Evolutionary conservation across 2,113 vertebrate species (phyloP).

Genomic region (Malurus melanocephalus): DNA sequence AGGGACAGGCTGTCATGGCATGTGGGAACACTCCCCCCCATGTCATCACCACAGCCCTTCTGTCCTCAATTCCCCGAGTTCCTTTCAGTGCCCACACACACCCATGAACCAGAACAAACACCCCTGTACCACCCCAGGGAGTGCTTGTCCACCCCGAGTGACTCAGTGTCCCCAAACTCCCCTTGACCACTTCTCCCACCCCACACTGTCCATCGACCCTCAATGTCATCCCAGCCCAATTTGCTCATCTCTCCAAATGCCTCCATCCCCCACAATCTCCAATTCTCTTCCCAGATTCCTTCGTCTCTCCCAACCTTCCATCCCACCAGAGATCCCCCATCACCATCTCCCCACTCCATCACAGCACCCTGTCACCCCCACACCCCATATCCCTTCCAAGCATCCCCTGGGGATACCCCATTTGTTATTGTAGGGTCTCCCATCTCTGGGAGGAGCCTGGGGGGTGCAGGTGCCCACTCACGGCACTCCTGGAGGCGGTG

Average conservation of each 20-base stretch:
- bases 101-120: not conserved
- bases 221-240: accelerated
- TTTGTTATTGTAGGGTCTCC: not conserved
- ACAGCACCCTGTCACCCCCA: not conserved
- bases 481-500: constrained; percentile 66
- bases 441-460: not conserved
- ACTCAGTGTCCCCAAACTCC: not conserved
- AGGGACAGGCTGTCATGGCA: not conserved
- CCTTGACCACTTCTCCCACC: not conserved
- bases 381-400: not conserved
- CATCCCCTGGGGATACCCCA: not conserved
- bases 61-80: not conserved
- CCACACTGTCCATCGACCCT: not conserved
- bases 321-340: not conserved
- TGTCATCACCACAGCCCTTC: not conserved
- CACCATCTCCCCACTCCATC: not conserved
- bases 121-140: not conserved
- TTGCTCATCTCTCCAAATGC: accelerated
- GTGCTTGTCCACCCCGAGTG: not conserved
- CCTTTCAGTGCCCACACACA: not conserved
- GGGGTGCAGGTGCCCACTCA: not conserved
- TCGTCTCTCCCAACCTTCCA: not conserved
- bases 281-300: not conserved
- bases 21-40: not conserved
- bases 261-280: not conserved